phyloP scores from a whole-genome alignment of 2,888 invertebrate genomes.

The Colletes collaris region DNA sequence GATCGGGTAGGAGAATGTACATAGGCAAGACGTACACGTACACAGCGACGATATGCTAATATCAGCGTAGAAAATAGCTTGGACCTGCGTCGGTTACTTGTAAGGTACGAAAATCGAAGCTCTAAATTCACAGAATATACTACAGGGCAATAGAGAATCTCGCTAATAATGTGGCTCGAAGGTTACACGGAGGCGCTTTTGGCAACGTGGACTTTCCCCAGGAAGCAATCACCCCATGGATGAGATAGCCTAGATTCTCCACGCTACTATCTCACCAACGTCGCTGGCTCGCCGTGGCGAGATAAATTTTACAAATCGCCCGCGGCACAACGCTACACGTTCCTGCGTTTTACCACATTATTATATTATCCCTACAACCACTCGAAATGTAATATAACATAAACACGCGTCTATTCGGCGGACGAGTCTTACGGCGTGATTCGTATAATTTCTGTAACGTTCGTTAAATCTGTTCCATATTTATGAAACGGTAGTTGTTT shows the following conservation, averaged over 20 bases:
- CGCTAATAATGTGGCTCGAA: constrained; percentile 58
- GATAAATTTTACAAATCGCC: constrained; percentile 70
- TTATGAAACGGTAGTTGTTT: too few species aligned
- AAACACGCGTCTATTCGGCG: constrained; percentile 4
- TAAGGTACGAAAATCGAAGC: constrained; percentile 7
- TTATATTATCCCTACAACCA: constrained; percentile 44
- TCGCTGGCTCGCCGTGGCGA: constrained; percentile 48
- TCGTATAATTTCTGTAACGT: too few species aligned
- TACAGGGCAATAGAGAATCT: constrained; percentile 30
- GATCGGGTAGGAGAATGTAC: too few species aligned
- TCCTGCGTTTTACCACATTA: constrained; percentile 60
- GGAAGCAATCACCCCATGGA: constrained; percentile 62
- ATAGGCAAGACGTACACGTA: too few species aligned
- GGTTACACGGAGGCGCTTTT: constrained; percentile 61
- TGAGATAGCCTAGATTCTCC: constrained; percentile 53
- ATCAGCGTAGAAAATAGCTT: too few species aligned
- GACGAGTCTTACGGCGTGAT: background rate
- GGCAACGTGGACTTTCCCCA: constrained; percentile 61
- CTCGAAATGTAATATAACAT: constrained; percentile 7
- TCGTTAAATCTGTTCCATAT: too few species aligned
- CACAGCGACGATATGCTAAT: too few species aligned
- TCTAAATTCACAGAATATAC: constrained; percentile 47
- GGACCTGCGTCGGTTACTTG: background rate
- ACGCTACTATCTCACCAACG: constrained; percentile 52
- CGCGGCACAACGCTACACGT: constrained; percentile 47